Evolutionary conservation across 2,797 vertebrate species (phyloP).

Genomic region (Pelochelys cantorii): DNA sequence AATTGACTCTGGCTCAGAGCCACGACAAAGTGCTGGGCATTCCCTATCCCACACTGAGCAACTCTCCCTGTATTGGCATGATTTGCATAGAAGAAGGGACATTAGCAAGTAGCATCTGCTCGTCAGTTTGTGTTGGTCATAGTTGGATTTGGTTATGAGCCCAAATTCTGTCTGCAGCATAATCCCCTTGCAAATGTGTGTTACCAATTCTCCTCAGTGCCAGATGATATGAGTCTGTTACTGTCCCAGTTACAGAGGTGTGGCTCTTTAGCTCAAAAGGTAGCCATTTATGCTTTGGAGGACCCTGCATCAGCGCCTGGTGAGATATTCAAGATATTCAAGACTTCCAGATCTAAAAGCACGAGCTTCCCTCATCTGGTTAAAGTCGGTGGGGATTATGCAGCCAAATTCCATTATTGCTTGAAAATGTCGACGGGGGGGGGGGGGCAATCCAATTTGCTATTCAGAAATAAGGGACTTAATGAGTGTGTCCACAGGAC

Average conservation of each 20-base stretch:
- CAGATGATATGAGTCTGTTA: background rate
- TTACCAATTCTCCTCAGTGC: background rate
- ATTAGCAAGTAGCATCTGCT: background rate
- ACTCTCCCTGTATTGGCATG: background rate
- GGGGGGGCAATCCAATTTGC: background rate
- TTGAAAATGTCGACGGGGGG: background rate
- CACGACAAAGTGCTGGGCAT: background rate
- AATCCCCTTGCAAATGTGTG: accelerated
- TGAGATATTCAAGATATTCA: background rate
- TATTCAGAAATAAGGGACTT: background rate
- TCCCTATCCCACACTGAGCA: background rate
- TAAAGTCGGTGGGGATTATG: background rate
- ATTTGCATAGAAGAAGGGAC: background rate
- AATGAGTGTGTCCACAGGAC: background rate
- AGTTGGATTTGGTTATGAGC: background rate
- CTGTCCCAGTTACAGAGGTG: background rate
- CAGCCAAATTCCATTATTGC: background rate
- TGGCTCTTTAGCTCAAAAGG: background rate
- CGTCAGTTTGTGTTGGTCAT: background rate
- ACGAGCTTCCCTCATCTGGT: background rate
- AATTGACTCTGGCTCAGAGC: background rate
- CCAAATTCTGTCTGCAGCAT: background rate
- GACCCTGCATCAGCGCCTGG: background rate
- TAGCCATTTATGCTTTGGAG: background rate
- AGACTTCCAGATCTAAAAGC: background rate